Conservation (phyloP, 1,140 invertebrate species). For the Subanguina moxae region DNA sequence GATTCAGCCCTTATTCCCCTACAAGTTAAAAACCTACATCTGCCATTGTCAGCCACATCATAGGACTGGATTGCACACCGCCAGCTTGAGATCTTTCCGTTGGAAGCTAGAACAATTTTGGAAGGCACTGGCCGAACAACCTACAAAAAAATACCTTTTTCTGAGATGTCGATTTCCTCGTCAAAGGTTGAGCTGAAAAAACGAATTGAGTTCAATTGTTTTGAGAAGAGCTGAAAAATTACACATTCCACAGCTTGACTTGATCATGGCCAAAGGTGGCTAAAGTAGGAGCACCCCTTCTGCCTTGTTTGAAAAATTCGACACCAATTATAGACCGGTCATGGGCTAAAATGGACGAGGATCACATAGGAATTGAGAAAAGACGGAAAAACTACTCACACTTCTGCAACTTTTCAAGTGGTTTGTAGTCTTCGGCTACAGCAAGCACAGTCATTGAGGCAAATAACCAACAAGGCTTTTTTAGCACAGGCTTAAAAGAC, state of each 20-base stretch:
- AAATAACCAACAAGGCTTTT: no score
- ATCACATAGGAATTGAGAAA: background rate
- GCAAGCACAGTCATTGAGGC: no score
- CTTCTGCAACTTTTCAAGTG: no score
- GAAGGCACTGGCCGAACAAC: no score
- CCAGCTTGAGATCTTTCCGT: background rate
- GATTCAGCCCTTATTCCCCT: no score
- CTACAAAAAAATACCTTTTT: background rate
- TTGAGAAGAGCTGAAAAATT: background rate
- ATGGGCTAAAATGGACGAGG: background rate
- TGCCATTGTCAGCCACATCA: constrained; percentile 1
- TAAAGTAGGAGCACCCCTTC: background rate
- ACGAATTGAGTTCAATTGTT: background rate
- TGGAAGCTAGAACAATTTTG: no score
- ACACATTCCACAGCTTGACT: constrained; percentile 9
- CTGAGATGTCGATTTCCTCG: constrained; percentile 1
- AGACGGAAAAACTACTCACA: no score
- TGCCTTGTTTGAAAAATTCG: constrained; percentile 3
- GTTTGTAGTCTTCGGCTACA: no score
- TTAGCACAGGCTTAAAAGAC: no score
- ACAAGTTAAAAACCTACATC: background rate
- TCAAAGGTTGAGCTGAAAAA: constrained; percentile 11
- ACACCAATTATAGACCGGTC: constrained; percentile 3
- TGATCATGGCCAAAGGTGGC: constrained; percentile 3
- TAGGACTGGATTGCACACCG: constrained; percentile 9